Base-by-base conservation (phyloP, 2,113 vertebrate genomes). In the Oreotrochilus melanogaster region DNA sequence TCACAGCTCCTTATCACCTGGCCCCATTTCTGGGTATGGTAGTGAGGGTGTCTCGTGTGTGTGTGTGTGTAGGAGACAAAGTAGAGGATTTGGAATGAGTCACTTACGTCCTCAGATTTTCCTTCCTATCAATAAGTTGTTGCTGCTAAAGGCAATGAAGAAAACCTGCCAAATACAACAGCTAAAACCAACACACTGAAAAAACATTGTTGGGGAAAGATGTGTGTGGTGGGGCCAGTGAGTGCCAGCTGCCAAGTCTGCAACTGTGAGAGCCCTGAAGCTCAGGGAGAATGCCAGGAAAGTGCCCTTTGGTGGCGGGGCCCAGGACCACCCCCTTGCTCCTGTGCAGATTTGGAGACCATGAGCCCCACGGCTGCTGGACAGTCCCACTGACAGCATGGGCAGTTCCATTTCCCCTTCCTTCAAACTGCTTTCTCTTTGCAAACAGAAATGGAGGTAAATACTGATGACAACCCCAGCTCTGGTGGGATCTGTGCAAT, bases 161-260 rank as follows among this genome's bases (percentile, higher is more conserved):
- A 35, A 93, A 87, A 76, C 27, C 30, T 83, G 91, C 93, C 96
- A 97, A 95, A 65, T 51, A 47, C 35, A 93, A 93, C 86, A 86
- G 66, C 80, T 92, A 91, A 95, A 96, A 73, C 58, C 50, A 95
- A 82, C 80, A 94, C 66, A 42, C 80, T 89, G 78, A 79, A 91
- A 48, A 93, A 91, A 14, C 92, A 79, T 89, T 89, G 89, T 95
- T 93, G 76, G 58, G n/a, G 31, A 84, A 78, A 92, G 58, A 65
- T 65, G 53, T 43, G 30, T 45, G 31, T 18, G 75, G 47, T 31
- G 18, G 56, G 53, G 47, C 43, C 8, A 51, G 50, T 25, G 14
- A 27, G 27, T 37, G 13, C 66, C 85, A 80, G 78, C 35, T 93
- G 82, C 90, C 88, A 94, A 84, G 27, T 71, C 69, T 94, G 69